Evolutionary conservation across 2,113 vertebrate species (phyloP).

Genomic region (Castor canadensis): DNA sequence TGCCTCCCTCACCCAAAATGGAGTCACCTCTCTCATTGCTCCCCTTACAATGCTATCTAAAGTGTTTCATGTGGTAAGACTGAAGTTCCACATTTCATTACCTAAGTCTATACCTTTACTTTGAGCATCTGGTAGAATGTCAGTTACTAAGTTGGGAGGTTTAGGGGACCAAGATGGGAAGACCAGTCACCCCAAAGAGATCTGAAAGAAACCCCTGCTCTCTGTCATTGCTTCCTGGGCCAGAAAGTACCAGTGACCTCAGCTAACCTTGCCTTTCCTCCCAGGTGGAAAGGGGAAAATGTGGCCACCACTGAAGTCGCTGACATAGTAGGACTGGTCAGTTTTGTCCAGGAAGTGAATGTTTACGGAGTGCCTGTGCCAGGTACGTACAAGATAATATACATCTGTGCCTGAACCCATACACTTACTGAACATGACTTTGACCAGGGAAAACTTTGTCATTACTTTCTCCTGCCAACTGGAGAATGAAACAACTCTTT

Average conservation of each 20-base stretch:
- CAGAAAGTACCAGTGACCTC: neutral
- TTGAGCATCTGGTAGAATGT: neutral
- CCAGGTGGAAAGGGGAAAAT: constrained; percentile 95
- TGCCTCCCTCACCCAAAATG: too few species aligned
- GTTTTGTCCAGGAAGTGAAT: constrained; percentile 87
- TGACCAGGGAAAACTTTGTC: neutral
- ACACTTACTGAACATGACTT: neutral
- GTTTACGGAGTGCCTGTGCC: constrained; percentile 91
- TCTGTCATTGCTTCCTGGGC: neutral
- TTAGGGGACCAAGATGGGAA: neutral
- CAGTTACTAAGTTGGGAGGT: neutral
- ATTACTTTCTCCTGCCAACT: neutral
- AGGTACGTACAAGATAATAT: constrained; percentile 81
- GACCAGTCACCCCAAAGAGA: neutral
- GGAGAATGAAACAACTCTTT: neutral
- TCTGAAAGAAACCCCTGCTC: neutral
- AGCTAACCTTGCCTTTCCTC: constrained; percentile 42
- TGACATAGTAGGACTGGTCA: constrained; percentile 79
- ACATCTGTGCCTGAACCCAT: neutral
- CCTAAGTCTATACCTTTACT: neutral
- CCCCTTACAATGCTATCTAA: neutral
- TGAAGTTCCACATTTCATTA: neutral
- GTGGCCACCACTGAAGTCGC: constrained; percentile 90
- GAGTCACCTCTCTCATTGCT: too few species aligned
- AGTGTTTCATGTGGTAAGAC: neutral